Evolutionary conservation across 2,888 invertebrate species (phyloP).

Genomic region (Frankliniella intonsa): DNA sequence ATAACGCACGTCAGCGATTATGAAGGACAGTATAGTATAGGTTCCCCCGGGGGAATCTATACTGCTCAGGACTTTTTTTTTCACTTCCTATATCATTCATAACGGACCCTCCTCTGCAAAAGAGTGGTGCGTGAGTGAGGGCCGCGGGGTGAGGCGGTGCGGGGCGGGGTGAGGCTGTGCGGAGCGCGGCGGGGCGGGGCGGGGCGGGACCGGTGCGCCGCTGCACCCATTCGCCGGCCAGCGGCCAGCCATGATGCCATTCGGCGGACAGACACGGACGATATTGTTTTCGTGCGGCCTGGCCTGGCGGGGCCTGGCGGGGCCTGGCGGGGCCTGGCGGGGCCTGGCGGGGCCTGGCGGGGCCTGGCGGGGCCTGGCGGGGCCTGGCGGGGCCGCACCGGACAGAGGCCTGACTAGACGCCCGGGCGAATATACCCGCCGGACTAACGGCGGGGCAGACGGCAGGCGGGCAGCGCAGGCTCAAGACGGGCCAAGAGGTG

Average conservation of each 20-base stretch:
- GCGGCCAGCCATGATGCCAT: not conserved
- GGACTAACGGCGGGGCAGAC: not conserved
- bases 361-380: too few species aligned
- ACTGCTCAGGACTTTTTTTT: too few species aligned
- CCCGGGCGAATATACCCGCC: too few species aligned
- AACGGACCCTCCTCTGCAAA: too few species aligned
- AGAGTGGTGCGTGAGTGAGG: too few species aligned
- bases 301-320: not conserved
- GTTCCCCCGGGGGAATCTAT: too few species aligned
- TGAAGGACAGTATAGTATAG: too few species aligned
- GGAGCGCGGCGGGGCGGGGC: not conserved
- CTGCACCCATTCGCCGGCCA: not conserved
- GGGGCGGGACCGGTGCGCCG: not conserved
- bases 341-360: not conserved
- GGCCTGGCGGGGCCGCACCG: too few species aligned
- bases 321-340: too few species aligned
- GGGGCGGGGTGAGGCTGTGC: not conserved
- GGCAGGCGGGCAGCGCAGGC: not conserved
- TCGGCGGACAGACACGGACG: not conserved
- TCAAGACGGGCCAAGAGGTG: not conserved
- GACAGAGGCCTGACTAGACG: too few species aligned
- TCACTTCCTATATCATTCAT: too few species aligned
- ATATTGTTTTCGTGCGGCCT: slow-evolving; percentile 10
- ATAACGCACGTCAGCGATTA: too few species aligned
- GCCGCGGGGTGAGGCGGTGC: not conserved